These are phyloP conservation scores for Hesperia comma DNA, from an alignment of 2,888 invertebrate species.

Conservation along the genomic window DNA sequence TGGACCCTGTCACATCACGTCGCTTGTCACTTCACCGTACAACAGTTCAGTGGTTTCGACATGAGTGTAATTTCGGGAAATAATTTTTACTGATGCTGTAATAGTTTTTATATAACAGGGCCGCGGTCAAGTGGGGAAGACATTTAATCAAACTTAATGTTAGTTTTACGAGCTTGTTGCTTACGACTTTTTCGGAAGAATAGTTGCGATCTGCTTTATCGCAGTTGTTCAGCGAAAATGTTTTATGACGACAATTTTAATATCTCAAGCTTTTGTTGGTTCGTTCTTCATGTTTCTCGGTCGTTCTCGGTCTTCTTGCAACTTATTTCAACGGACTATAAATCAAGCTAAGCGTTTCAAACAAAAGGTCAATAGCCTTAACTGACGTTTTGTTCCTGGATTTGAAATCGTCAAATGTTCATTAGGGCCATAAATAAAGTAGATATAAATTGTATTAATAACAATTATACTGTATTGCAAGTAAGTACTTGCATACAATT, in stretches of 20 bases:
- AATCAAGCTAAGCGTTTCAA: not conserved
- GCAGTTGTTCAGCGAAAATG: constrained; percentile 26
- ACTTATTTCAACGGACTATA: constrained; percentile 1
- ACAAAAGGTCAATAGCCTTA: not conserved
- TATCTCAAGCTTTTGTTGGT: constrained; percentile 33
- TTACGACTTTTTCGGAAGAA: constrained; percentile 39
- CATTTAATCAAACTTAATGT: constrained; percentile 44
- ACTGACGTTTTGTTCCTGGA: no score
- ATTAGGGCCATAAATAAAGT: no score
- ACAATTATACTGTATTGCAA: no score
- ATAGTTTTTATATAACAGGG: constrained; percentile 45
- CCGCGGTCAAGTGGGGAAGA: constrained; percentile 36
- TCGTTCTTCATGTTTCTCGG: constrained; percentile 16
- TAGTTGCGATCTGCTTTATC: constrained; percentile 32
- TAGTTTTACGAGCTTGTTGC: constrained; percentile 40
- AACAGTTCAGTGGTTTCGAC: not conserved
- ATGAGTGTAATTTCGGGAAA: constrained; percentile 42
- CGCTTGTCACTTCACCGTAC: not conserved
- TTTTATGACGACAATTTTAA: constrained; percentile 33
- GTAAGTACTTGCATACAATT: no score
- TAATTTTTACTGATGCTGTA: constrained; percentile 42
- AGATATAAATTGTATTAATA: no score
- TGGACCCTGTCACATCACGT: not conserved
- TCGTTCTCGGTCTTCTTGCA: constrained; percentile 3
- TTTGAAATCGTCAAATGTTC: no score